Evolutionary conservation across 1,140 invertebrate species (phyloP).

Genomic region (Panagrolaimus sp.): DNA sequence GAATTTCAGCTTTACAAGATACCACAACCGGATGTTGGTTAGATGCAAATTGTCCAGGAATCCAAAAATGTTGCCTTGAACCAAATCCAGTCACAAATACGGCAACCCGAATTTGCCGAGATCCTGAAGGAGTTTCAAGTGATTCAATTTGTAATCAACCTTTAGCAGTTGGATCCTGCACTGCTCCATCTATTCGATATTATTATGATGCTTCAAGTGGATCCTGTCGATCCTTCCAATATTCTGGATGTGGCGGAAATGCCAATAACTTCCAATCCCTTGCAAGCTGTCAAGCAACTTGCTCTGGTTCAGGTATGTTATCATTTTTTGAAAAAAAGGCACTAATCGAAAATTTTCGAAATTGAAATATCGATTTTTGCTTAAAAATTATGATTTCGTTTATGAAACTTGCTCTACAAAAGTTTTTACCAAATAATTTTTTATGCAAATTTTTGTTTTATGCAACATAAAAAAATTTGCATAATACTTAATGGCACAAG

Average conservation of each 20-base stretch:
- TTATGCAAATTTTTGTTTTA: not conserved
- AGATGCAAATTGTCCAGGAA: slow-evolving; percentile 44
- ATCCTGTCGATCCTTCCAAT: slow-evolving; percentile 47
- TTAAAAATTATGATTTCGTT: not conserved
- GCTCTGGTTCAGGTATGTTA: slow-evolving; percentile 30
- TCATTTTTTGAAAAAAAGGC: no score
- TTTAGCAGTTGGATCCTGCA: slow-evolving; percentile 37
- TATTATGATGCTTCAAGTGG: slow-evolving; percentile 38
- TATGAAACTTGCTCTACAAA: not conserved
- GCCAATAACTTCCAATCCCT: slow-evolving; percentile 46
- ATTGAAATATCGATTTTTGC: not conserved
- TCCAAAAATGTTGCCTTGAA: slow-evolving; percentile 48
- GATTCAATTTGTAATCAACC: slow-evolving; percentile 40
- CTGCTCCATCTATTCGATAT: slow-evolving; percentile 43
- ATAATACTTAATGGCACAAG: not conserved
- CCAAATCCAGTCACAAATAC: slow-evolving; percentile 38
- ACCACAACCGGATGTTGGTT: slow-evolving; percentile 40
- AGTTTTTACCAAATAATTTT: no score
- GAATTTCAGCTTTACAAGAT: slow-evolving; percentile 40
- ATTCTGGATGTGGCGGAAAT: slow-evolving; percentile 28
- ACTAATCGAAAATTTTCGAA: not conserved
- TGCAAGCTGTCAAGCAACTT: slow-evolving; percentile 40
- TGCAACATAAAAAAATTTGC: not conserved
- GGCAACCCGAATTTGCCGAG: slow-evolving; percentile 40
- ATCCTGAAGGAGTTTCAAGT: slow-evolving; percentile 41